Evolutionary conservation across 2,888 invertebrate species (phyloP).

Genomic region (Piscicola geometra): DNA sequence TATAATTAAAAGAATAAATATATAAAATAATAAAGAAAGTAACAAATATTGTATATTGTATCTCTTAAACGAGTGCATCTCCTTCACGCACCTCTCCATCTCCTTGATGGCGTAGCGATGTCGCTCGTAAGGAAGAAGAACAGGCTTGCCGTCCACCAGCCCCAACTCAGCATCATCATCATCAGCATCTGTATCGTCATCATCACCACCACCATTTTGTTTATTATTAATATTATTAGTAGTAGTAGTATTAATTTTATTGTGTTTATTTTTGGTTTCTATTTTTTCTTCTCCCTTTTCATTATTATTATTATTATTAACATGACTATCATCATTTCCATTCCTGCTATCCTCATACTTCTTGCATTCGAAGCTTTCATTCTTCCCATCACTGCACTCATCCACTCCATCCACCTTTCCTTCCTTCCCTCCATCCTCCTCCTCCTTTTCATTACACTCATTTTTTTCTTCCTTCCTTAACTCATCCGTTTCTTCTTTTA

Average conservation of each 20-base stretch:
- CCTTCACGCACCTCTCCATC: constrained; percentile 52
- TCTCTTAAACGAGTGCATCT: no score
- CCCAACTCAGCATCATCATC: constrained; percentile 20
- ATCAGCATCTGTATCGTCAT: constrained; percentile 23
- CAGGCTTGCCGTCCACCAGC: constrained; percentile 48
- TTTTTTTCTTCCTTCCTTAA: constrained; percentile 31
- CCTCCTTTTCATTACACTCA: constrained; percentile 35
- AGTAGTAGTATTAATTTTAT: neutral
- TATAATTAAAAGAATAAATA: neutral
- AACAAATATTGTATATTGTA: neutral
- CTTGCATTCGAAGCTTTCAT: constrained; percentile 69
- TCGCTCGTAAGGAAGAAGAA: constrained; percentile 61
- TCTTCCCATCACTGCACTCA: neutral
- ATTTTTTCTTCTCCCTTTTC: neutral
- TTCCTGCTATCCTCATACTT: constrained; percentile 66
- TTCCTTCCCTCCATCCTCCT: constrained; percentile 93
- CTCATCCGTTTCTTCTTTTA: constrained; percentile 35
- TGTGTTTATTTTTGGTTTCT: neutral
- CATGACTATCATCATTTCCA: neutral
- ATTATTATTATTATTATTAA: neutral
- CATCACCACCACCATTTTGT: constrained; percentile 16
- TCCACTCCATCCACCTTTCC: constrained; percentile 80
- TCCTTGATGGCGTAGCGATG: constrained; percentile 70
- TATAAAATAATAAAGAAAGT: neutral
- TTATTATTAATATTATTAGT: neutral